phyloP scores from a whole-genome alignment of 2,888 invertebrate species.

The Ganaspis brasiliensis region DNA sequence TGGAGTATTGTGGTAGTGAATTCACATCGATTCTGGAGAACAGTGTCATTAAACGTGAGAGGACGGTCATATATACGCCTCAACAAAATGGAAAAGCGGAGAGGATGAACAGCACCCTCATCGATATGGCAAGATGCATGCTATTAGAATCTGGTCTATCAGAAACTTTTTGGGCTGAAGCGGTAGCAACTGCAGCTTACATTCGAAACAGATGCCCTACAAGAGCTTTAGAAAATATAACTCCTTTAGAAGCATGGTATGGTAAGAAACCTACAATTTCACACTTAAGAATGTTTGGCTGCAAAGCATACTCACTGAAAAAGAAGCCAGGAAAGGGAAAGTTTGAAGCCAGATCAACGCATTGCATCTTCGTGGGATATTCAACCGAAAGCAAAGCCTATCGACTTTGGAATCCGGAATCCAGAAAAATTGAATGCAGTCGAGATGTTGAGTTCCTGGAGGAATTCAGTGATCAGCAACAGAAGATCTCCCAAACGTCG shows the following conservation, averaged over 20 bases:
- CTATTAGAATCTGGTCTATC: conserved; percentile 61
- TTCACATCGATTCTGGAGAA: conserved; percentile 38
- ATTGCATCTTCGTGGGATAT: conserved; percentile 55
- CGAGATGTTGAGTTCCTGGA: conserved; percentile 44
- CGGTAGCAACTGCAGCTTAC: conserved; percentile 59
- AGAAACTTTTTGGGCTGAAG: conserved; percentile 66
- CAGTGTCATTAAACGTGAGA: conserved; percentile 48
- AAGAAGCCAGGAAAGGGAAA: conserved; percentile 47
- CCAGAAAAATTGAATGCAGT: conserved; percentile 50
- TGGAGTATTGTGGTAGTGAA: conserved; percentile 49
- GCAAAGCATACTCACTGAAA: conserved; percentile 44
- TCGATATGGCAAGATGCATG: conserved; percentile 64
- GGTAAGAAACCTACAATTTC: conserved; percentile 42
- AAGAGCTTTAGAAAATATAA: conserved; percentile 48
- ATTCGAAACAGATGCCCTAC: conserved; percentile 58
- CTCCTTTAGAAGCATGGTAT: conserved; percentile 51
- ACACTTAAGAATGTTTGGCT: conserved; percentile 50
- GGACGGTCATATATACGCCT: conserved; percentile 54
- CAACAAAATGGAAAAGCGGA: conserved; percentile 62
- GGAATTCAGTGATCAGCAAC: too few species aligned
- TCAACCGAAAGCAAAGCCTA: conserved; percentile 57
- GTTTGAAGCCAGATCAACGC: conserved; percentile 44
- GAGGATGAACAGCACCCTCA: conserved; percentile 60
- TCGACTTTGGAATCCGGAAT: conserved; percentile 47
- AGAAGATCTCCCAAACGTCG: too few species aligned